phyloP scores from a whole-genome alignment of 2,113 vertebrate species.

The Planiliza haematocheilus region DNA sequence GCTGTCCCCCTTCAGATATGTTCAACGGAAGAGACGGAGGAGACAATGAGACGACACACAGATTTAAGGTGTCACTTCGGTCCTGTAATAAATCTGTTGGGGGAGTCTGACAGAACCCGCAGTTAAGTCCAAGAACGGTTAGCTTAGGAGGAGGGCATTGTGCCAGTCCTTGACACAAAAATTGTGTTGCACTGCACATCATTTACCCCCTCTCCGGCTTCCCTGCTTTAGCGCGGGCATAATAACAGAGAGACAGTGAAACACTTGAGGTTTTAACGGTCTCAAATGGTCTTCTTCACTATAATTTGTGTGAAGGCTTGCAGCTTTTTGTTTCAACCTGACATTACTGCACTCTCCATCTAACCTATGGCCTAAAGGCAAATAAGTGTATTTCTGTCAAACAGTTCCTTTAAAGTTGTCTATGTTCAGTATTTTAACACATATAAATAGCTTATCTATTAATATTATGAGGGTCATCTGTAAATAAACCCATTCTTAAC shows the following conservation, averaged over 20 bases:
- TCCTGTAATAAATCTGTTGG: background rate
- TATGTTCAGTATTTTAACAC: background rate
- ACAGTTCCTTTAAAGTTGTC: background rate
- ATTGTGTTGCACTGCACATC: conserved; percentile 1
- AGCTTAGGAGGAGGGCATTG: background rate
- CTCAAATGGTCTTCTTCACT: background rate
- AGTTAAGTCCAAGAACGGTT: conserved; percentile 7
- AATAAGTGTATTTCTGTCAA: background rate
- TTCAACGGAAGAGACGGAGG: background rate
- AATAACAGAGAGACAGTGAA: conserved; percentile 4
- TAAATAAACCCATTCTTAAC: conserved; percentile 28
- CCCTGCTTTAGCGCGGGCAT: background rate
- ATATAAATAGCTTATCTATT: too few relatives aligned
- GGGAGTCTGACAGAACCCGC: conserved; percentile 9
- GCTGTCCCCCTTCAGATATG: conserved; percentile 10
- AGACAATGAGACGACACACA: conserved; percentile 2
- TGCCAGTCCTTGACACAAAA: conserved; percentile 28
- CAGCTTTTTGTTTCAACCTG: too few relatives aligned
- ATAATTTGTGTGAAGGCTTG: too few relatives aligned
- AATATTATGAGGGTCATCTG: background rate
- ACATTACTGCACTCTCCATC: too few relatives aligned
- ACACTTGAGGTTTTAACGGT: background rate
- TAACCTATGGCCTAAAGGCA: background rate
- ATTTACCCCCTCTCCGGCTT: background rate
- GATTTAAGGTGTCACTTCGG: background rate